These are phyloP conservation scores for Aplochiton taeniatus DNA, from an alignment of 2,797 vertebrate species.

Conservation along the genomic window DNA sequence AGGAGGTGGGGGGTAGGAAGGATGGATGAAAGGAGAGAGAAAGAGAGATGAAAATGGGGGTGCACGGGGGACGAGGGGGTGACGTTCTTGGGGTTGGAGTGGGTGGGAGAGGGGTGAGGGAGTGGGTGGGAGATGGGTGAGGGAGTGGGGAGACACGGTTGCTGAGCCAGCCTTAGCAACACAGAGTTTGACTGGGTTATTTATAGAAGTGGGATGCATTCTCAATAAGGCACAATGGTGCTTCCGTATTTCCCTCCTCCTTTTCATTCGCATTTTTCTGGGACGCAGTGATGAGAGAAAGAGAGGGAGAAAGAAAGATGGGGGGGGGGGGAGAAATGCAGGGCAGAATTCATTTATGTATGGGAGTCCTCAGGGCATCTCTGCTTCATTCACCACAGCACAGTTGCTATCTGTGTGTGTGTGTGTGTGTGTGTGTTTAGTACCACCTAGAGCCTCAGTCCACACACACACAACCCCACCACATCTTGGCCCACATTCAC, in stretches of 20 bases:
- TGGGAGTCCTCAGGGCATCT: conserved; percentile 56
- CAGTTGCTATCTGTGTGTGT: not conserved
- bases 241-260: conserved; percentile 19
- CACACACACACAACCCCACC: no score
- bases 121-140: conserved; percentile 36
- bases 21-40: conserved; percentile 5
- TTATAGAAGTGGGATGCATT: conserved; percentile 75
- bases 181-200: conserved; percentile 76
- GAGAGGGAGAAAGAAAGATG: conserved; percentile 10
- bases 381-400: conserved; percentile 40
- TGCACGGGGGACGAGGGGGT: conserved; percentile 30
- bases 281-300: conserved; percentile 35
- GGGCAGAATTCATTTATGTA: conserved; percentile 51
- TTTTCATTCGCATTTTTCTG: conserved; percentile 58
- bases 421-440: not conserved
- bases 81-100: no score
- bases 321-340: conserved; percentile 29
- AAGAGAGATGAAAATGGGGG: conserved; percentile 5
- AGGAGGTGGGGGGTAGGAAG: conserved; percentile 11
- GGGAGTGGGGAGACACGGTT: conserved; percentile 48
- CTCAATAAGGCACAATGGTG: conserved; percentile 59
- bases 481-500: not conserved
- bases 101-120: conserved; percentile 43
- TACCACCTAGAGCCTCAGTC: no score
- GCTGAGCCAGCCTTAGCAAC: conserved; percentile 81